These are phyloP conservation scores for Pseudochaenichthys georgianus DNA, from an alignment of 2,797 vertebrate genomes.

Conservation along the genomic window DNA sequence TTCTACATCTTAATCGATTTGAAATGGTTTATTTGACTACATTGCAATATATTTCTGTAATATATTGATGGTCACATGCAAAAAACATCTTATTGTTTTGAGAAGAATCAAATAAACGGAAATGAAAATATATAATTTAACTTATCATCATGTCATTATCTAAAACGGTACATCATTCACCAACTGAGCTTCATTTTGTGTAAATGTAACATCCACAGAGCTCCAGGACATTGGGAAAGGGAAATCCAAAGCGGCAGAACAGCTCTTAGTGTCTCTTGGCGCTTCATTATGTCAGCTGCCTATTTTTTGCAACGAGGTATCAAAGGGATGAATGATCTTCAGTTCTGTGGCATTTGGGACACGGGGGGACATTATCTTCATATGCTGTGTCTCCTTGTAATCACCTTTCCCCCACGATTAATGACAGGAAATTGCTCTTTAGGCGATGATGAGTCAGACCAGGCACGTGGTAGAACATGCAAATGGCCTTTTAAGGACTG, in stretches of 20 bases:
- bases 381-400: conserved; percentile 52
- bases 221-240: neutral
- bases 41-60: neutral
- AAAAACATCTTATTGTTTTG: neutral
- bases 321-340: conserved; percentile 41
- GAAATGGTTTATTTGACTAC: no score
- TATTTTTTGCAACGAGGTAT: conserved; percentile 27
- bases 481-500: conserved; percentile 55
- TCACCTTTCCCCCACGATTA: conserved; percentile 66
- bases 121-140: neutral
- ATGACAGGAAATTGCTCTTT: conserved; percentile 58
- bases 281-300: conserved; percentile 23
- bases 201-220: conserved; percentile 1
- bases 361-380: conserved; percentile 43
- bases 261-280: neutral
- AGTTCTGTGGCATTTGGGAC: conserved; percentile 64
- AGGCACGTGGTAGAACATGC: conserved; percentile 50
- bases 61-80: neutral
- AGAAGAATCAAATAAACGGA: conserved; percentile 6
- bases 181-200: neutral
- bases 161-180: neutral
- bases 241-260: conserved; percentile 8
- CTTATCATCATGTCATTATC: neutral
- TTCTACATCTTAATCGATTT: no score
- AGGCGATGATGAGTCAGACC: conserved; percentile 57